These are phyloP conservation scores for Troides oblongomaculatus DNA, from an alignment of 2,888 invertebrate species.

Conservation along the genomic window DNA sequence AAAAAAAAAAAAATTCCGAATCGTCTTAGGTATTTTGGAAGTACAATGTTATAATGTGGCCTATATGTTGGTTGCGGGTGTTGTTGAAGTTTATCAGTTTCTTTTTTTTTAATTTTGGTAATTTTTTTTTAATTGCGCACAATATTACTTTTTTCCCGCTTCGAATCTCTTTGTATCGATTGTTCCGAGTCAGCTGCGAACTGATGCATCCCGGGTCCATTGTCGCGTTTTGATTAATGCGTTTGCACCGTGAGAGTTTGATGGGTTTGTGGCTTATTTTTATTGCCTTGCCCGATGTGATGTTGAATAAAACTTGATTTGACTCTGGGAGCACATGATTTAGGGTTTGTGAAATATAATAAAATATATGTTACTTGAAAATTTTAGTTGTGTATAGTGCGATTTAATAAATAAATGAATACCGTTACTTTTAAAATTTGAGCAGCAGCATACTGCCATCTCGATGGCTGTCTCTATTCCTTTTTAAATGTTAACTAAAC, in stretches of 20 bases:
- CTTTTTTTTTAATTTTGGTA: not conserved
- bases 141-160: not conserved
- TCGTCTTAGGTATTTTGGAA: no score
- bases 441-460: no score
- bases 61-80: no score
- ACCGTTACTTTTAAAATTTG: no score
- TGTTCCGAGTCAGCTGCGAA: constrained; percentile 50
- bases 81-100: not conserved
- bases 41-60: no score
- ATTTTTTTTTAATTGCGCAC: not conserved
- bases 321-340: not conserved
- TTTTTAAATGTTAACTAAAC: no score
- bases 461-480: no score
- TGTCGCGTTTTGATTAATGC: constrained; percentile 65
- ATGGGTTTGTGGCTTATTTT: constrained; percentile 49
- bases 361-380: not conserved
- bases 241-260: constrained; percentile 54
- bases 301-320: constrained; percentile 14
- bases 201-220: constrained; percentile 42
- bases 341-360: not conserved
- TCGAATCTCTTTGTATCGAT: constrained; percentile 19
- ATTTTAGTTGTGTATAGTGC: not conserved
- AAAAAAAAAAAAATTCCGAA: no score
- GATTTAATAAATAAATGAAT: no score
- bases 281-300: constrained; percentile 10